phyloP scores from a whole-genome alignment of 2,113 vertebrate species.

The Pomatorhinus ruficollis region DNA sequence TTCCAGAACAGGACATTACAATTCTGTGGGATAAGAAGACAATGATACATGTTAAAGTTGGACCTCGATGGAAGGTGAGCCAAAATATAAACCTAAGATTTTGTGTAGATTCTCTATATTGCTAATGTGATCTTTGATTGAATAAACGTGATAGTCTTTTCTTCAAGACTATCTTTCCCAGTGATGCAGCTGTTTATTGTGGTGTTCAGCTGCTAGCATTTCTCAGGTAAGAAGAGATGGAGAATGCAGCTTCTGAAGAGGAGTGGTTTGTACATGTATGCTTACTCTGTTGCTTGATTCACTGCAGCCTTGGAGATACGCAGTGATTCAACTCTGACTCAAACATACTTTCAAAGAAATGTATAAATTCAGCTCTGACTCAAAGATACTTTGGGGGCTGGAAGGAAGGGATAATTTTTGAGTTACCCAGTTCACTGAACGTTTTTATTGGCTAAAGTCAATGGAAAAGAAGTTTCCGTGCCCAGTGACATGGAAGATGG shows the following conservation, averaged over 20 bases:
- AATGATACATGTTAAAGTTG: slow-evolving; percentile 92
- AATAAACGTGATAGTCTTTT: neutral
- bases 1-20: slow-evolving; percentile 89
- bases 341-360: neutral
- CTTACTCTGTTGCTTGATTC: neutral
- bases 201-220: neutral
- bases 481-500: neutral
- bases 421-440: neutral
- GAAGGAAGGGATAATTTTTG: neutral
- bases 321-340: neutral
- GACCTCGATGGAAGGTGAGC: slow-evolving; percentile 92
- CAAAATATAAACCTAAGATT: neutral
- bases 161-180: neutral
- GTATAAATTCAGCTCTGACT: neutral
- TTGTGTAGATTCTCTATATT: neutral
- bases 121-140: neutral
- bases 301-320: neutral
- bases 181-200: neutral
- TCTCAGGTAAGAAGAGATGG: neutral
- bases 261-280: neutral
- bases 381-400: neutral
- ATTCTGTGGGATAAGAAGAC: slow-evolving; percentile 97
- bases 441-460: neutral
- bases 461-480: neutral
- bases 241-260: neutral